phyloP scores from a whole-genome alignment of 2,888 invertebrate genomes.

The Pseudanteris insignis region DNA sequence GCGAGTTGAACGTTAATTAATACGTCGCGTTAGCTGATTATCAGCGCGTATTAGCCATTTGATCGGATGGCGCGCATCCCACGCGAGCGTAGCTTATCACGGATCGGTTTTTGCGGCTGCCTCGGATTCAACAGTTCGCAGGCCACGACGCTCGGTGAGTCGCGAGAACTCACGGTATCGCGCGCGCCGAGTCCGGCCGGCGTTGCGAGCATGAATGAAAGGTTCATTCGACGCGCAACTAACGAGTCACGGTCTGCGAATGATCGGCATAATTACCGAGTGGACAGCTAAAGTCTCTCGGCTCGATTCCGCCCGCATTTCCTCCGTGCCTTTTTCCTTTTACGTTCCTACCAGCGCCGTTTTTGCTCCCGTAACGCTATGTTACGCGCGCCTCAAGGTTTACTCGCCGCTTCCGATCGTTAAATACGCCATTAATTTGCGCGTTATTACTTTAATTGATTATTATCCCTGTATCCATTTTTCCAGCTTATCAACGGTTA shows the following conservation, averaged over 20 bases:
- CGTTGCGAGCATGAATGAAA: constrained; percentile 55
- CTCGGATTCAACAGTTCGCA: too few species aligned
- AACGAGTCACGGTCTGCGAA: constrained; percentile 59
- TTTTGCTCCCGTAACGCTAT: constrained; percentile 22
- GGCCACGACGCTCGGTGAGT: constrained; percentile 46
- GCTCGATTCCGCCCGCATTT: constrained; percentile 51
- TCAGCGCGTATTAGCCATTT: constrained; percentile 7
- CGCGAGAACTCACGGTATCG: constrained; percentile 50
- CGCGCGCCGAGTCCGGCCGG: too few species aligned
- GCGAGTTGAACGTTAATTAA: constrained; percentile 13
- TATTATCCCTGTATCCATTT: too few species aligned
- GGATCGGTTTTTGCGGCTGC: too few species aligned
- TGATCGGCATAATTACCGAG: constrained; percentile 56
- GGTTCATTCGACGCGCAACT: constrained; percentile 50
- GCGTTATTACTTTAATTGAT: too few species aligned
- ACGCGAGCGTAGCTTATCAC: too few species aligned
- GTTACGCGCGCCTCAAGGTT: constrained; percentile 2
- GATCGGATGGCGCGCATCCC: constrained; percentile 7
- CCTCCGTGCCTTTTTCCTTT: constrained; percentile 43
- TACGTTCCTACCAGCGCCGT: constrained; percentile 25
- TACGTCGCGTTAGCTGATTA: constrained; percentile 1
- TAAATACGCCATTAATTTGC: too few species aligned
- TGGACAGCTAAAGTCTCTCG: constrained; percentile 53
- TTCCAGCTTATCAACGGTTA: too few species aligned
- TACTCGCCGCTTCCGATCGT: too few species aligned